Base-by-base conservation (phyloP, 2,888 invertebrate species). In the Macrophya alboannulata region DNA sequence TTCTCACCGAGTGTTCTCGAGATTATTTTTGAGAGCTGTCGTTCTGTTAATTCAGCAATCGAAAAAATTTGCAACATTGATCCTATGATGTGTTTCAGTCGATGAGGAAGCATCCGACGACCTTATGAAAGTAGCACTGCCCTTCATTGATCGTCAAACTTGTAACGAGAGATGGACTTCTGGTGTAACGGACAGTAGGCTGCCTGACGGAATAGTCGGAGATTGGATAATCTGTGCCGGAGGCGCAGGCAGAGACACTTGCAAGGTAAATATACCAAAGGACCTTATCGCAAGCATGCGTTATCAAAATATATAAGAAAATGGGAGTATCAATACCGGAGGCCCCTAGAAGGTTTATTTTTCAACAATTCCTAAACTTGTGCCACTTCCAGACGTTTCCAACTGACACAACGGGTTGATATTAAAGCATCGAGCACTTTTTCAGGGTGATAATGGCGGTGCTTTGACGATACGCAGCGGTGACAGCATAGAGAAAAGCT, bases 401-500 rank as follows among this genome's bases (percentile, higher is more conserved):
- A 31, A 1, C 31, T 40, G 8, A 17, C 3, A 40, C 9, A 40
- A 71, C 12, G 25, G 8, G n/a, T 40, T 62, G 5, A 62, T 25
- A 62, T 12, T 12, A 0, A 62, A 21, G 12, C 12, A 68, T 1
- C 6, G 17, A 68, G 5, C 4, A 68, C 2, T 40, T 12, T 81
- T 81, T 59, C 91, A 96, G 94, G 96, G 96, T 10, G 96, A 96
- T 92, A 96, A 96, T 12, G 96, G 97, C 15, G 96, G 96, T 0
- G 96, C 96, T 0, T 91, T 97, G 40, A 94, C 94, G 74, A 90
- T 94, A 0, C 91, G 90, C 72, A 93, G 92, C 86, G 9, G 4
- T 15, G 51, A 17, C 17, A 17, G 17, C 15, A 92, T 92, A 88
- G 84, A 87, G 0, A 87, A 94, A 5, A 76, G 93, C 74, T 96